These are phyloP conservation scores for Lutjanus erythropterus DNA, from an alignment of 2,113 vertebrate species.

Conservation along the genomic window DNA sequence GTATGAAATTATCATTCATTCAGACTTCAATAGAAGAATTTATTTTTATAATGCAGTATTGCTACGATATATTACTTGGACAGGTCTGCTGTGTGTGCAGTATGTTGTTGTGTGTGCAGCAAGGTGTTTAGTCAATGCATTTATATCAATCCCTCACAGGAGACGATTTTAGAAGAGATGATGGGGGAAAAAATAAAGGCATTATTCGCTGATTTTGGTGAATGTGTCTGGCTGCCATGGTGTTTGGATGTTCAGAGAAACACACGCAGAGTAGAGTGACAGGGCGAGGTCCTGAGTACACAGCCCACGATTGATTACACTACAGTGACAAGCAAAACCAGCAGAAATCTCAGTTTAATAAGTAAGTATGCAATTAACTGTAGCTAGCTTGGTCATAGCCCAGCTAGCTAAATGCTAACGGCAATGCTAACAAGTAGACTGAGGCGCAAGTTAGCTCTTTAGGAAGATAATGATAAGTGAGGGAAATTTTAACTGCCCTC, in stretches of 20 bases:
- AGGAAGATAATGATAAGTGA: background rate
- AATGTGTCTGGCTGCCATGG: background rate
- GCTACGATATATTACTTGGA: background rate
- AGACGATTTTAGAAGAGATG: background rate
- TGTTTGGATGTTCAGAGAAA: background rate
- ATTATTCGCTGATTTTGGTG: background rate
- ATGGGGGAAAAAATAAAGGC: background rate
- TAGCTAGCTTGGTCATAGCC: slow-evolving; percentile 19
- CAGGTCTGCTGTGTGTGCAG: background rate
- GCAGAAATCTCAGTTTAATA: background rate
- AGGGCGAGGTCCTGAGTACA: background rate
- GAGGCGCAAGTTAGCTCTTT: background rate
- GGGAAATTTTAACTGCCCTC: too few species aligned
- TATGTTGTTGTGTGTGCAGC: background rate
- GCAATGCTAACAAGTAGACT: slow-evolving; percentile 16
- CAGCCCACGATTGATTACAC: background rate
- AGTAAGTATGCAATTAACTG: background rate
- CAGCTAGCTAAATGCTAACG: slow-evolving; percentile 62
- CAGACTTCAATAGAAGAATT: background rate
- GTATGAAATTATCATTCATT: background rate
- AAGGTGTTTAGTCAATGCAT: background rate
- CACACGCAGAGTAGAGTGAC: background rate
- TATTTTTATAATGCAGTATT: background rate
- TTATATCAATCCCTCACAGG: background rate
- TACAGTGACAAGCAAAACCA: background rate